phyloP scores from a whole-genome alignment of 2,113 vertebrate species.

The Ondatra zibethicus region DNA sequence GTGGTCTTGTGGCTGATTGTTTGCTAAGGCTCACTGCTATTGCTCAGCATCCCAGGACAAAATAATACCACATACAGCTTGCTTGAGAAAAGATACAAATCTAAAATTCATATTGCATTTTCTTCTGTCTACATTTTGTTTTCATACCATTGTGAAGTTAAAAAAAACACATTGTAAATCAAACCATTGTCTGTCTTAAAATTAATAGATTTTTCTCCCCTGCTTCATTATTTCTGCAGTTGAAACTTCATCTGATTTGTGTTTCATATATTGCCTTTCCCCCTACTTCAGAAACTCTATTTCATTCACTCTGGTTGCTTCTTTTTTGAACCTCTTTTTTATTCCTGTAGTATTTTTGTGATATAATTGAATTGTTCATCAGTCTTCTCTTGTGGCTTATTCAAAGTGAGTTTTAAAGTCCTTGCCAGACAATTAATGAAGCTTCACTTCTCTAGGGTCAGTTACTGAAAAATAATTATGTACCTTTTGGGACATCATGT shows the following conservation, averaged over 20 bases:
- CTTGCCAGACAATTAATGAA: neutral
- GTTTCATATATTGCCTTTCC: neutral
- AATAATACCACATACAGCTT: neutral
- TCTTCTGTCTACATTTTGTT: neutral
- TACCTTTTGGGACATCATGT: neutral
- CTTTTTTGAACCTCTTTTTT: neutral
- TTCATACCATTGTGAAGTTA: neutral
- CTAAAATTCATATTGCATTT: neutral
- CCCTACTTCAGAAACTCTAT: neutral
- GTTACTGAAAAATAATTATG: neutral
- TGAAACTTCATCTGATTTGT: neutral
- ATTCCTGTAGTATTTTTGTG: neutral
- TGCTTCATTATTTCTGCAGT: neutral
- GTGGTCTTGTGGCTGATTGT: neutral
- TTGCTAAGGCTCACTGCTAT: neutral
- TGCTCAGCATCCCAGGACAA: neutral
- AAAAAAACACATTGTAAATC: neutral
- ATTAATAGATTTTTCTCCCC: neutral
- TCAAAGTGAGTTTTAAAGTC: neutral
- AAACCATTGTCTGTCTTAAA: neutral
- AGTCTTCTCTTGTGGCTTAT: neutral
- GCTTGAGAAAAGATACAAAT: neutral
- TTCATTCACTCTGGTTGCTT: neutral
- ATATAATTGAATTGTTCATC: neutral
- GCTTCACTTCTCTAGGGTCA: neutral